phyloP scores from a whole-genome alignment of 2,888 invertebrate genomes.

The Bembecia ichneumoniformis region DNA sequence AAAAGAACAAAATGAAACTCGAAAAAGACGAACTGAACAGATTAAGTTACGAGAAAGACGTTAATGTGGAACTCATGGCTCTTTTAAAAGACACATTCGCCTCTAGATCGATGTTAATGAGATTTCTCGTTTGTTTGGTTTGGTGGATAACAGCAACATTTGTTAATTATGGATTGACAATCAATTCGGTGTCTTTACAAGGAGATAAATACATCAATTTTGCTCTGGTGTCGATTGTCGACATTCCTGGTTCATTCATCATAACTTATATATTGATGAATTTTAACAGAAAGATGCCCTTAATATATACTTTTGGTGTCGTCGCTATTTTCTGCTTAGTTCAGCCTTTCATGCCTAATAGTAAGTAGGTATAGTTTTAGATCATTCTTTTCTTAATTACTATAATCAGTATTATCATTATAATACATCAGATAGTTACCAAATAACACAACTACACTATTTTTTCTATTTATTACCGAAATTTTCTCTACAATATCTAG shows the following conservation, averaged over 20 bases:
- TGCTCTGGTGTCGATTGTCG: neutral
- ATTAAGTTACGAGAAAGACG: slow-evolving; percentile 1
- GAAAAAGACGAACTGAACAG: slow-evolving; percentile 3
- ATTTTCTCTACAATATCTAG: too few relatives aligned
- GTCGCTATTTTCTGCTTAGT: slow-evolving; percentile 72
- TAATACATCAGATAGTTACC: too few relatives aligned
- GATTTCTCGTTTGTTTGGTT: slow-evolving; percentile 46
- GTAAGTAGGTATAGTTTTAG: slow-evolving; percentile 42
- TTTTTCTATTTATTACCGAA: too few relatives aligned
- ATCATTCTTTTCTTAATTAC: too few relatives aligned
- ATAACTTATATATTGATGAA: slow-evolving; percentile 29
- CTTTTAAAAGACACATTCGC: slow-evolving; percentile 33
- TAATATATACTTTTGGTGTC: slow-evolving; percentile 59
- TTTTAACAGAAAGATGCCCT: slow-evolving; percentile 47
- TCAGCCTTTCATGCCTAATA: slow-evolving; percentile 72
- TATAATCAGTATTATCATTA: too few relatives aligned
- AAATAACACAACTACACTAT: too few relatives aligned
- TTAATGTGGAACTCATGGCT: neutral
- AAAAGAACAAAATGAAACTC: slow-evolving; percentile 13
- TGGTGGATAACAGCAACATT: slow-evolving; percentile 36
- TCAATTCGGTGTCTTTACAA: slow-evolving; percentile 2
- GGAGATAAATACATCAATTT: slow-evolving; percentile 3
- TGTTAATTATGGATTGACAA: slow-evolving; percentile 2
- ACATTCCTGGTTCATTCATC: slow-evolving; percentile 1
- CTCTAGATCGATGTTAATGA: slow-evolving; percentile 34